Evolutionary conservation across 2,113 vertebrate genomes (phyloP), one percentile per base, ranked within the genome.

Genomic region (Callopanchax toddi): DNA sequence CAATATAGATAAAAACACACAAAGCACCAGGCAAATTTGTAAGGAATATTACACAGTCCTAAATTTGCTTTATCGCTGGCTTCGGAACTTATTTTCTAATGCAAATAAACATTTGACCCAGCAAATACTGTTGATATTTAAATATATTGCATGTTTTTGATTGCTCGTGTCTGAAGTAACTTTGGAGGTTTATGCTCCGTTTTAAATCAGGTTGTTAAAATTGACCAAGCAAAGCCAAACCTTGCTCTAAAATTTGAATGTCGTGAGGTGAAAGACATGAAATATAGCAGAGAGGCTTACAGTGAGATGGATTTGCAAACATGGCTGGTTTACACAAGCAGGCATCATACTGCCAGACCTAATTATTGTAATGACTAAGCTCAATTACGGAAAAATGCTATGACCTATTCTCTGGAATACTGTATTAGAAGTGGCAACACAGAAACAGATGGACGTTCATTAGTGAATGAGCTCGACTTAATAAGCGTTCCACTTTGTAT

Each of bases 391-490:
- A 55, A 66, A 59, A 69, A 44, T 48, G 60, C 26, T 7, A 23
- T 76, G 82, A 80, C 72, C 62, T 79, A 51, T 75, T 78, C 75
- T 69, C 63, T 59, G 66, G 49, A 74, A 65, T 22, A 9, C 36
- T 20, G 57, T 45, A 52, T 71, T 71, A 59, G 46, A 74, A 54
- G 74, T 52, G 44, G 46, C 51, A 60, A 71, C 74, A 62, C 67
- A 67, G 65, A 67, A 71, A 83, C 88, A 88, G 88, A 92, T 87
- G 83, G 80, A 66, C 46, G 20, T 66, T 84, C 76, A 86, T 86
- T 88, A 84, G 71, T 66, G 44, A 81, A 86, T 78, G 79, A 85
- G 72, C 48, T 57, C 71, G 37, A 70, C 58, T 81, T 72, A 53
- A 85, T 84, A 75, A 77, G 74, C 76, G 55, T 48, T 74, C 76